Conservation (phyloP, 2,113 vertebrate species). For the Trichechus manatus region DNA sequence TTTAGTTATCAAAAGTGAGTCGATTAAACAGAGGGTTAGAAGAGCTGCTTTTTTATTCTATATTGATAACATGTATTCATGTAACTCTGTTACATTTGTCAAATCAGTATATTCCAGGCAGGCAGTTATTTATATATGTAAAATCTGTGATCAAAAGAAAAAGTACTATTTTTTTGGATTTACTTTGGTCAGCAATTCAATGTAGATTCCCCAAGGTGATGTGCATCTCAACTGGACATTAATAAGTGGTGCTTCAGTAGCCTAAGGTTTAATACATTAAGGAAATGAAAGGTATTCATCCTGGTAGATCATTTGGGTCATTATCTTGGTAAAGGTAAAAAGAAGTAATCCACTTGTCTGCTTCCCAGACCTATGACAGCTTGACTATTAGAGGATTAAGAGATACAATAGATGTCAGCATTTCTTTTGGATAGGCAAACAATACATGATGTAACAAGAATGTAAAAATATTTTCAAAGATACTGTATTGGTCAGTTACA, state of each 20-base stretch:
- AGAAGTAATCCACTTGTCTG: not conserved
- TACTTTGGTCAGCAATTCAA: not conserved
- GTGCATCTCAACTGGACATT: not conserved
- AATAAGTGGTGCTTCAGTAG: not conserved
- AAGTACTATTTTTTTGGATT: not conserved
- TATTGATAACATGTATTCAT: not conserved
- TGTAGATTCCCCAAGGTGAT: not conserved
- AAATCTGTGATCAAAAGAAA: constrained; percentile 9
- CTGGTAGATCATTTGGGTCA: not conserved
- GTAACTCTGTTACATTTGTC: constrained; percentile 5
- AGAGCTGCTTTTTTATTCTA: not conserved
- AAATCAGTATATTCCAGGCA: constrained; percentile 13
- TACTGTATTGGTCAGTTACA: not conserved
- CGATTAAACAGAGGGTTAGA: constrained; percentile 24
- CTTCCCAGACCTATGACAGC: not conserved
- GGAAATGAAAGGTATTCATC: not conserved
- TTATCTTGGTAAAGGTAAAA: constrained; percentile 34
- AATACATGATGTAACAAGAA: not conserved
- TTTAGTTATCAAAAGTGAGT: constrained; percentile 34
- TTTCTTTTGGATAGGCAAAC: not conserved
- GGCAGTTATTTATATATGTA: not conserved
- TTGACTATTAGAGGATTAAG: not conserved
- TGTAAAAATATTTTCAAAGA: constrained; percentile 48
- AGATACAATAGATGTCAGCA: not conserved
- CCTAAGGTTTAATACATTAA: not conserved